phyloP scores from a whole-genome alignment of 2,797 vertebrate species.

The Lutjanus campechanus region DNA sequence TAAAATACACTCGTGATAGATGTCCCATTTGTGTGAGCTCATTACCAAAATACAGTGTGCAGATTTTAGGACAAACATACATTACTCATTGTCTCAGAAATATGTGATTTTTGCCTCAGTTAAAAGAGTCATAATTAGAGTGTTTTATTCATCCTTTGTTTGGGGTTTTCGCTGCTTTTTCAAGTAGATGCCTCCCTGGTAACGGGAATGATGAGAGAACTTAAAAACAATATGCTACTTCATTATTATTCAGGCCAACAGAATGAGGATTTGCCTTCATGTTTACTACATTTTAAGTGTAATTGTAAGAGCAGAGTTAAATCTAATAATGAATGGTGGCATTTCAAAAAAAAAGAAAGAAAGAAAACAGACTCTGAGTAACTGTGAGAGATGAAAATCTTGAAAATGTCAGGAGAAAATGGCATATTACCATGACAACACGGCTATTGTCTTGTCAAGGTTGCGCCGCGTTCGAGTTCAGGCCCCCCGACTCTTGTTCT shows the following conservation, averaged over 20 bases:
- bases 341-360: constrained; percentile 40
- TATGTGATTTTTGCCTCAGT: background rate
- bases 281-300: background rate
- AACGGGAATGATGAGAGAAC: background rate
- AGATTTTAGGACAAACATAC: background rate
- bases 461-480: constrained; percentile 42
- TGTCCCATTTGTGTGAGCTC: constrained; percentile 12
- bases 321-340: constrained; percentile 52
- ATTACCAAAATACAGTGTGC: constrained; percentile 8
- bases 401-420: constrained; percentile 72
- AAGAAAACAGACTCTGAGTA: constrained; percentile 44
- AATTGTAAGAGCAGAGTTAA: constrained; percentile 17
- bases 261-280: background rate
- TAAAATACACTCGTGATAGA: constrained; percentile 9
- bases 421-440: constrained; percentile 75
- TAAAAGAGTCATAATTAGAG: background rate
- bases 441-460: constrained; percentile 66
- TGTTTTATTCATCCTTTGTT: background rate
- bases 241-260: background rate
- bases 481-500: constrained; percentile 38
- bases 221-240: background rate
- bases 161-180: background rate
- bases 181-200: background rate
- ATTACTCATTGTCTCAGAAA: constrained; percentile 1
- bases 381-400: constrained; percentile 66